A percentile compares a stretch with the other conserved stretches of the same genome.
These are phyloP conservation scores for Heliocidaris erythrogramma DNA, from an alignment of 35 echinoderm and acorn worm species.

Conservation along the genomic window DNA sequence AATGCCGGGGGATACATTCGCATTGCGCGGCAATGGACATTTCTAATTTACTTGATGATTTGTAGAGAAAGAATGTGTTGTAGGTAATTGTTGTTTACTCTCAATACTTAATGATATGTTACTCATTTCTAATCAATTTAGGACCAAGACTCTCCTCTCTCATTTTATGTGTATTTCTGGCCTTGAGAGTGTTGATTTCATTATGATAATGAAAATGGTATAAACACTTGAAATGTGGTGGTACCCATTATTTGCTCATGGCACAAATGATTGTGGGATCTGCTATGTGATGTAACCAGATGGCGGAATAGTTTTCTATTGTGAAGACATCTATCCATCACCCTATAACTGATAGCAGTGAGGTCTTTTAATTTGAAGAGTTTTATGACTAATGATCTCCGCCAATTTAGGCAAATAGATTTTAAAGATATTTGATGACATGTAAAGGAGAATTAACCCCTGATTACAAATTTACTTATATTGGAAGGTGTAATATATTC, in stretches of 20 bases:
- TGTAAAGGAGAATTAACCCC: too few species aligned
- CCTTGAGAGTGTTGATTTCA: background rate
- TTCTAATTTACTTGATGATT: background rate
- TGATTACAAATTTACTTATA: too few species aligned
- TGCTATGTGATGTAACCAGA: background rate
- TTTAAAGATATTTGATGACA: background rate
- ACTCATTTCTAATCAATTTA: background rate
- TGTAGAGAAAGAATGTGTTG: background rate
- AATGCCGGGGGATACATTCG: too few species aligned
- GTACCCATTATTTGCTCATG: background rate
- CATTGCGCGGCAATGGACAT: too few species aligned
- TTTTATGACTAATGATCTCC: background rate
- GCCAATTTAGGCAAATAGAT: background rate
- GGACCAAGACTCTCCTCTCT: background rate
- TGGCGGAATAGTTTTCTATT: background rate
- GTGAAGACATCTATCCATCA: slow-evolving; percentile 31
- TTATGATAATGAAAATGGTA: background rate
- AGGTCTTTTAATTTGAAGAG: too few species aligned
- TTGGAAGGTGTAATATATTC: too few species aligned
- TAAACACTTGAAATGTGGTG: background rate
- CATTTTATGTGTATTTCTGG: background rate
- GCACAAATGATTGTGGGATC: too few species aligned
- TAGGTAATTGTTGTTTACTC: too few species aligned
- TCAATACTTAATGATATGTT: background rate
- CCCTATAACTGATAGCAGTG: slow-evolving; percentile 30